Evolutionary conservation across 2,797 vertebrate genomes (phyloP).

Genomic region (Alexandromys oeconomus): DNA sequence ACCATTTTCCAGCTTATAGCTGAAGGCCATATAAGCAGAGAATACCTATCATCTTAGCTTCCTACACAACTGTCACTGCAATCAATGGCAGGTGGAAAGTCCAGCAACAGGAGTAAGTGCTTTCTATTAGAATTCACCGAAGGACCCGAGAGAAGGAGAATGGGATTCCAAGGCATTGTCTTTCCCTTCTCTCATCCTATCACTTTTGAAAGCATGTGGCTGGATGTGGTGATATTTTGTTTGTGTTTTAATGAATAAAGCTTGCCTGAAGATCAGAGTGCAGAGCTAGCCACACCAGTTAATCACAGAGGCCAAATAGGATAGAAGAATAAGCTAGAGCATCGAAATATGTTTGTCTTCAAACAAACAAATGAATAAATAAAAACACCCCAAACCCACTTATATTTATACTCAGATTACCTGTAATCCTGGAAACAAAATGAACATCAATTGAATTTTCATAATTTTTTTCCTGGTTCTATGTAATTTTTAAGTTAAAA

Average conservation of each 20-base stretch:
- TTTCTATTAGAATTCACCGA: background rate
- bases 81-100: background rate
- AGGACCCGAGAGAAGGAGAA: background rate
- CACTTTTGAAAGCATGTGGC: background rate
- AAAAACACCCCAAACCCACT: background rate
- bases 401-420: background rate
- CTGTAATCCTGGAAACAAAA: background rate
- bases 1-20: constrained; percentile 25
- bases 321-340: background rate
- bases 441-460: background rate
- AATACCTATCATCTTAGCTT: background rate
- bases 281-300: too few relatives aligned
- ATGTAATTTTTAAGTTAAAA: constrained; percentile 20
- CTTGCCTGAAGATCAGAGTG: too few relatives aligned
- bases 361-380: background rate
- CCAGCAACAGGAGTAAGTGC: rapidly evolving
- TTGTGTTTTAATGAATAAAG: too few relatives aligned
- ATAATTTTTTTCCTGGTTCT: constrained; percentile 31
- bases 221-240: background rate
- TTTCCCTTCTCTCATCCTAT: too few relatives aligned
- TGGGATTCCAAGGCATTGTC: background rate
- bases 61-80: background rate
- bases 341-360: background rate
- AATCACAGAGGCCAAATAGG: background rate
- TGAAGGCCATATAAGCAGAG: background rate